Percentiles rank a stretch among this genome's conserved stretches.
These are phyloP conservation scores for Melanaphis sacchari DNA, from an alignment of 1,140 invertebrate genomes.

Conservation along the genomic window DNA sequence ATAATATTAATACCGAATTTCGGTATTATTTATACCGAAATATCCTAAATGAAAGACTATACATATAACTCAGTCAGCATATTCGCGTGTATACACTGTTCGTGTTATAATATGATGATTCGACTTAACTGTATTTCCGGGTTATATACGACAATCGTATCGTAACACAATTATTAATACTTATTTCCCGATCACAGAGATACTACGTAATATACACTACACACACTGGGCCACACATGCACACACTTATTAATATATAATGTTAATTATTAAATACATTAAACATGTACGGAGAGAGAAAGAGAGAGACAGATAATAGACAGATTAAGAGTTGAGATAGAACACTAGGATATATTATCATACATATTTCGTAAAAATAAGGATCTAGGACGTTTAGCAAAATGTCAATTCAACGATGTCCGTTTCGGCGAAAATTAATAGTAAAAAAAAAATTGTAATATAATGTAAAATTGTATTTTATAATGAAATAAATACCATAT, in stretches of 20 bases:
- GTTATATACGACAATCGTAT: not conserved
- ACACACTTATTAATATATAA: not conserved
- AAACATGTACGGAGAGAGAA: not conserved
- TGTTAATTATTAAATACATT: not conserved
- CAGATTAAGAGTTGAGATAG: too few species aligned
- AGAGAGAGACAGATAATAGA: not conserved
- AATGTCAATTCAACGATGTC: too few species aligned
- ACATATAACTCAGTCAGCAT: not conserved
- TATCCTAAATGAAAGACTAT: not conserved
- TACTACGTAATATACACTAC: not conserved
- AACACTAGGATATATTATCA: not conserved
- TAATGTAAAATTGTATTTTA: too few species aligned
- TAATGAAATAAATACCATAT: too few species aligned
- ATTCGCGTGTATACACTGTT: not conserved
- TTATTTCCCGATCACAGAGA: not conserved
- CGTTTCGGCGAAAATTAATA: too few species aligned
- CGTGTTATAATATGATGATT: not conserved
- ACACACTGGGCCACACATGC: not conserved
- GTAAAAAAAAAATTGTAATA: too few species aligned
- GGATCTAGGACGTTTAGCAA: too few species aligned
- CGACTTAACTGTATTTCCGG: not conserved
- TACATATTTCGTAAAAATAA: not conserved
- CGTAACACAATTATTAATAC: not conserved
- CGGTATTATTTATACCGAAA: too few species aligned
- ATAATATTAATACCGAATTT: too few species aligned